Evolutionary conservation across 2,888 invertebrate genomes (phyloP).

Genomic region (Dendrolimus pini): DNA sequence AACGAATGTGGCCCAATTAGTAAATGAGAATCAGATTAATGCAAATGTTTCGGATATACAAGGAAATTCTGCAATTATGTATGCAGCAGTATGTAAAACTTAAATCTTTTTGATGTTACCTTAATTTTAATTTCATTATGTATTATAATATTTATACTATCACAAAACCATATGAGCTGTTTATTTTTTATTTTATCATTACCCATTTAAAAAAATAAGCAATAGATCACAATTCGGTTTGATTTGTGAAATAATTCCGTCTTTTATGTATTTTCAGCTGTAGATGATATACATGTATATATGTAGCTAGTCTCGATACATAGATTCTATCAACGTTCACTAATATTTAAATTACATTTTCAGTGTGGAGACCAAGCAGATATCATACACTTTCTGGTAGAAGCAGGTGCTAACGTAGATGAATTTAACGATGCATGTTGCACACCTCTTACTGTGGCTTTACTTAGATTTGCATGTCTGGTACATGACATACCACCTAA

Average conservation of each 20-base stretch:
- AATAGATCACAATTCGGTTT: too few species aligned
- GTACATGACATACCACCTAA: constrained; percentile 29
- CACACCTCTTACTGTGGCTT: constrained; percentile 60
- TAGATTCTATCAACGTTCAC: too few species aligned
- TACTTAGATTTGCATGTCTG: constrained; percentile 50
- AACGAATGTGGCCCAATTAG: constrained; percentile 38
- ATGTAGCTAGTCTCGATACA: too few species aligned
- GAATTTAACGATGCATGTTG: constrained; percentile 72
- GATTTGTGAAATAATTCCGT: too few species aligned
- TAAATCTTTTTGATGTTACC: neutral
- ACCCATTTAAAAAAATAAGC: too few species aligned
- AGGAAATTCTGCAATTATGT: constrained; percentile 75
- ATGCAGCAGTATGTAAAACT: constrained; percentile 57
- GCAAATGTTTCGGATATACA: constrained; percentile 67
- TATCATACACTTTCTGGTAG: constrained; percentile 54
- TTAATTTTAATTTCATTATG: too few species aligned
- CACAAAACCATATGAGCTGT: too few species aligned
- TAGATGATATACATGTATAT: too few species aligned
- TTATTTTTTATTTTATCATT: too few species aligned
- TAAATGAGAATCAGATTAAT: constrained; percentile 51
- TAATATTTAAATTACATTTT: neutral
- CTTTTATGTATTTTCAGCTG: too few species aligned
- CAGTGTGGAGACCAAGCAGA: constrained; percentile 50
- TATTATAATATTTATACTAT: too few species aligned
- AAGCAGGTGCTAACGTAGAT: constrained; percentile 70